Percentiles rank a stretch among this genome's conserved stretches.
Evolutionary conservation across 2,113 vertebrate genomes (phyloP).

Genomic region (Hemichromis elongatus): DNA sequence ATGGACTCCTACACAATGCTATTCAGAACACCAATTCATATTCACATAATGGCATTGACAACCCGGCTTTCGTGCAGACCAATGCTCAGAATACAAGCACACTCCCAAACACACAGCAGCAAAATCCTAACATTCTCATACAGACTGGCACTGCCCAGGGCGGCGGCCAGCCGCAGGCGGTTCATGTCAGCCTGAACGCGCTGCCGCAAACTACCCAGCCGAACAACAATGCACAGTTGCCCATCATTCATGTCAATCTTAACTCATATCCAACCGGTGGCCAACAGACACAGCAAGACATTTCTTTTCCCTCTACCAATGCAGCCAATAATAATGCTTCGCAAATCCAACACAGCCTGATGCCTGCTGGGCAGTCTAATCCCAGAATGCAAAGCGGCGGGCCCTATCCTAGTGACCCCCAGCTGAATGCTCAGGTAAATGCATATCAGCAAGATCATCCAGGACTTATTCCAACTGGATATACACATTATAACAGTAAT

Average conservation of each 20-base stretch:
- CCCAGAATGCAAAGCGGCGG: constrained; percentile 18
- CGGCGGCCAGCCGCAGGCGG: constrained; percentile 17
- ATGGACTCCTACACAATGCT: constrained; percentile 13
- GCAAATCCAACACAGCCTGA: constrained; percentile 2
- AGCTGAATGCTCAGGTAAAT: not conserved
- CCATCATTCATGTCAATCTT: constrained; percentile 70
- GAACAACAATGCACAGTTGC: constrained; percentile 45
- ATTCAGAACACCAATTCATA: constrained; percentile 39
- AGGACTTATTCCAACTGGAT: constrained; percentile 47
- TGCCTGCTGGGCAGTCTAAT: not conserved
- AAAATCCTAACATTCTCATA: constrained; percentile 65
- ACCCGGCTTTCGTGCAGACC: constrained; percentile 29
- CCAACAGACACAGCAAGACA: constrained; percentile 22
- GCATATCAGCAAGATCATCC: not conserved
- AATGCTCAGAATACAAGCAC: constrained; percentile 29
- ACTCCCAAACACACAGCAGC: constrained; percentile 30
- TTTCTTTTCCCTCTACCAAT: not conserved
- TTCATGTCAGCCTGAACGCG: constrained; percentile 67
- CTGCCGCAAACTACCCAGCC: constrained; percentile 21
- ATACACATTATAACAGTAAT: constrained; percentile 44
- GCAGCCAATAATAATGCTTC: not conserved
- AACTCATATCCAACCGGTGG: constrained; percentile 47
- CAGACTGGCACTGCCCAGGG: constrained; percentile 48
- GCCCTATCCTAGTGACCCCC: not conserved
- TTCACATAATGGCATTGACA: constrained; percentile 47